These are phyloP conservation scores for Kradibia gibbosae DNA, from an alignment of 1,140 invertebrate genomes.

Conservation along the genomic window DNA sequence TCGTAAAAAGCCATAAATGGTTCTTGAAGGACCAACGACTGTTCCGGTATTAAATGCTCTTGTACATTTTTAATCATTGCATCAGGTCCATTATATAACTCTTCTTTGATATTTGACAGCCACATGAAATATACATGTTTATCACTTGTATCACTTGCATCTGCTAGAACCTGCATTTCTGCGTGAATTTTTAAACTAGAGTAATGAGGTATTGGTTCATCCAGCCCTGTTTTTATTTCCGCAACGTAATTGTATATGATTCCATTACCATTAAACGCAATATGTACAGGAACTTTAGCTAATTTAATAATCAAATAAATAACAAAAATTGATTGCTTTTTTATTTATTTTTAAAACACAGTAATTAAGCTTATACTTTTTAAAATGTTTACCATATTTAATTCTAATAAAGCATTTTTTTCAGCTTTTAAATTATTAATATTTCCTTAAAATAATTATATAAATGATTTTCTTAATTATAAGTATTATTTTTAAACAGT, in stretches of 20 bases:
- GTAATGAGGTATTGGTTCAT: not conserved
- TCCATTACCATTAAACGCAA: not conserved
- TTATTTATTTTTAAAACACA: too few relatives aligned
- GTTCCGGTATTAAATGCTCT: not conserved
- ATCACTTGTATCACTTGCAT: not conserved
- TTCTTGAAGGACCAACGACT: not conserved
- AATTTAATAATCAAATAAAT: not conserved
- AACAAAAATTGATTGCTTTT: not conserved
- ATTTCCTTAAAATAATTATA: too few relatives aligned
- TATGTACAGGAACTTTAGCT: not conserved
- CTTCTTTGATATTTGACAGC: not conserved
- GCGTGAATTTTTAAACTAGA: slow-evolving; percentile 17
- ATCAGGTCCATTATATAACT: slow-evolving; percentile 1
- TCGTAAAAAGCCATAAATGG: slow-evolving; percentile 19
- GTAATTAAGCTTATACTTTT: too few relatives aligned
- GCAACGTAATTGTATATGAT: not conserved
- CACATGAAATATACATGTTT: not conserved
- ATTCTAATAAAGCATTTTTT: too few relatives aligned
- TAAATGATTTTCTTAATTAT: too few relatives aligned
- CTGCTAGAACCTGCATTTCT: not conserved
- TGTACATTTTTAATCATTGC: not conserved
- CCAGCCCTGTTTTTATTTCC: slow-evolving; percentile 10
- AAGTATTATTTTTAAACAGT: too few relatives aligned
- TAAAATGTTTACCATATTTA: too few relatives aligned
- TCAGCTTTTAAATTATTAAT: too few relatives aligned